phyloP scores from a whole-genome alignment of 2,113 vertebrate species.

The Suricata suricatta region DNA sequence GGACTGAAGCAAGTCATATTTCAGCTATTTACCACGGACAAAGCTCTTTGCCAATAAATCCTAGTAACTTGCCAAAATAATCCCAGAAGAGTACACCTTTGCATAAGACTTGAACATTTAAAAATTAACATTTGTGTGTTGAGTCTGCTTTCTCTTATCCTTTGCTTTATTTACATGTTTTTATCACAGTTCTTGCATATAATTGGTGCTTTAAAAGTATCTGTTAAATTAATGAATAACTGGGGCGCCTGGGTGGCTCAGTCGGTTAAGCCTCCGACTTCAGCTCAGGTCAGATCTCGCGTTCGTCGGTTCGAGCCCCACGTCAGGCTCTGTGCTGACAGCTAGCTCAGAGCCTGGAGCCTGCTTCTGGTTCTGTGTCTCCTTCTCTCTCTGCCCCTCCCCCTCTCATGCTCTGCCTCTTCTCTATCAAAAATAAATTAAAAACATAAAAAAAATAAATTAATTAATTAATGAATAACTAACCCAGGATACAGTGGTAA shows the following conservation, averaged over 20 bases:
- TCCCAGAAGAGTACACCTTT: neutral
- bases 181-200: neutral
- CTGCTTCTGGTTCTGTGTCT: no score
- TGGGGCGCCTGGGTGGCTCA: no score
- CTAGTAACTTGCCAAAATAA: neutral
- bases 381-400: no score
- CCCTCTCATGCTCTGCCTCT: no score
- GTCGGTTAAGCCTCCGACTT: no score
- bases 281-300: no score
- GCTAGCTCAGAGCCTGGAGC: no score
- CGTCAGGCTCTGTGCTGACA: no score
- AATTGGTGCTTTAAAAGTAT: neutral
- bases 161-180: neutral
- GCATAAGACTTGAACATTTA: neutral
- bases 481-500: neutral
- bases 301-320: no score
- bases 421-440: no score
- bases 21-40: neutral
- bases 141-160: neutral
- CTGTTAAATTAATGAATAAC: neutral
- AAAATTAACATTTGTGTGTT: neutral
- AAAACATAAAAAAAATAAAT: no score
- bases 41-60: constrained; percentile 20
- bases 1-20: neutral
- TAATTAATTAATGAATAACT: neutral